A percentile compares a stretch with the other conserved stretches of the same genome.
Evolutionary conservation across 2,797 vertebrate species (phyloP).

Genomic region (Spea hammondii): DNA sequence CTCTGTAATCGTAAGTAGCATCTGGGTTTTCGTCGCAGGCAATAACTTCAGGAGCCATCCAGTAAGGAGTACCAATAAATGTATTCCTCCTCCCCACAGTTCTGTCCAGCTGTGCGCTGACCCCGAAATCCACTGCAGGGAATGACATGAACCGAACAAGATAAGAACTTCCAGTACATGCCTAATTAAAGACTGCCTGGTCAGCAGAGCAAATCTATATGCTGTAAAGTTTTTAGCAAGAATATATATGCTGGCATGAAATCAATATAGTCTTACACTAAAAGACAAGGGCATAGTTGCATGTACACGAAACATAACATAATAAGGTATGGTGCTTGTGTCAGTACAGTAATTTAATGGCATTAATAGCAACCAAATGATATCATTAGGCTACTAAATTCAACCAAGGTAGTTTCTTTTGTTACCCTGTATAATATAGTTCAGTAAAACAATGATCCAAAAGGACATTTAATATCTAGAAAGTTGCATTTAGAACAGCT

Average conservation of each 20-base stretch:
- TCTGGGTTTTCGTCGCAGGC: conserved; percentile 98
- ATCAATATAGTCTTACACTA: conserved; percentile 30
- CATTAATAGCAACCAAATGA: no score
- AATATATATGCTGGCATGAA: conserved; percentile 14
- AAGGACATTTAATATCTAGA: no score
- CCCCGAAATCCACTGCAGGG: conserved; percentile 90
- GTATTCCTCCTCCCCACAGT: conserved; percentile 96
- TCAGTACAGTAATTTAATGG: no score
- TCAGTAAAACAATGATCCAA: no score
- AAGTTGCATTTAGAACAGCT: no score
- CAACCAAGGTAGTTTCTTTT: not conserved
- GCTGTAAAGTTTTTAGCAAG: conserved; percentile 7
- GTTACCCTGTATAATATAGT: no score
- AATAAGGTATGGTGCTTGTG: no score
- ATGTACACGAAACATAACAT: no score
- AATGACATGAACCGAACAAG: conserved; percentile 7
- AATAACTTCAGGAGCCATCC: conserved; percentile 99
- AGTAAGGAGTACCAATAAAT: conserved; percentile 96
- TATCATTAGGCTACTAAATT: not conserved
- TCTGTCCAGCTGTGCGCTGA: conserved; percentile 94
- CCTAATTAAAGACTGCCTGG: conserved; percentile 17
- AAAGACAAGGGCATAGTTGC: not conserved
- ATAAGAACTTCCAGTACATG: conserved; percentile 5
- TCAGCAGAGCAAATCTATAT: conserved; percentile 15
- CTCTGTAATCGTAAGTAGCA: conserved; percentile 96